Base-by-base conservation (phyloP, 2,888 invertebrate genomes). In the Ormyrus nitidulus region DNA sequence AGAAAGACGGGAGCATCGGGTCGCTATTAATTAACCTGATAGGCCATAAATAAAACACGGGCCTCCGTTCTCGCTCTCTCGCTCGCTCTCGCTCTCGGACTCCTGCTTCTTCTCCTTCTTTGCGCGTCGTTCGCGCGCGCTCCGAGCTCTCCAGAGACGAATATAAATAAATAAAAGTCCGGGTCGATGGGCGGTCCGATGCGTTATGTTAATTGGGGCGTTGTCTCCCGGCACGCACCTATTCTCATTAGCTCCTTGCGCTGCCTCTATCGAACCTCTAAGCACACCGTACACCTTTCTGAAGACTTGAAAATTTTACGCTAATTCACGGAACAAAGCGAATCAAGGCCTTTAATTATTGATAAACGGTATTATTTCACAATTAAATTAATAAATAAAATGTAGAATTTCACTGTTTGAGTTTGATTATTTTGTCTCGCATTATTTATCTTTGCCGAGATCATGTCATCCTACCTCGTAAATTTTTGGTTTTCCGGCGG, bases 131-230 rank as follows among this genome's bases (percentile, higher is more conserved):
- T 81, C 83, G 82, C 82, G 64, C 82, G 64, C 34, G 34, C 77
- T 77, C 73, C 84, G 80, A 74, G 59, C 80, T 82, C 83, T 82
- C 84, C 81, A 72, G 89, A 88, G 88, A 87, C 87, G 85, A 89
- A 89, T 89, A 90, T 90, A 90, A 90, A 90, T 90, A 90, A 89
- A 90, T 89, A 90, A 89, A 89, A 87, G 87, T 87, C 85, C 54
- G 70, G 69, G 78, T 81, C 68, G 74, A 81, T 84, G 83, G 83
- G 81, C 83, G 83, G 80, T 83, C 79, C 84, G 85, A 88, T 87
- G 89, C 86, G 89, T 90, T 90, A 90, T 89, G 90, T 90, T 90
- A 90, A 90, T 90, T 90, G 89, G 90, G 90, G 90, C 90, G 90
- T 90, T 90, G 90, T 90, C 90, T 89, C 87, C 56, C 81, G 85